These are phyloP conservation scores for Glareola pratincola DNA, from an alignment of 2,113 vertebrate species.

Conservation along the genomic window DNA sequence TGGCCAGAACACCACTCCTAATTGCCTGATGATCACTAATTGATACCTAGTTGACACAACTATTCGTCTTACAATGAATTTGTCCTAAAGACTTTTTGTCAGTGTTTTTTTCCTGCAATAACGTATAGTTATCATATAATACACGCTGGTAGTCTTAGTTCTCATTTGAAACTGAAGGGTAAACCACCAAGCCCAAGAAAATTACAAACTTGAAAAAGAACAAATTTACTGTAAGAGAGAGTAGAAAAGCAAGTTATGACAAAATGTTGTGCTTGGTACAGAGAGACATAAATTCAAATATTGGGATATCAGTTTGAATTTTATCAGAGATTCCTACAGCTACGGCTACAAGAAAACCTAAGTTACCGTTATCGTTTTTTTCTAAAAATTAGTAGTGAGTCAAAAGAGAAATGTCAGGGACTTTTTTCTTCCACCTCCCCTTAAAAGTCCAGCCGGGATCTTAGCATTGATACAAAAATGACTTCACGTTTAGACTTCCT, in stretches of 20 bases:
- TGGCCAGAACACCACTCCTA: not conserved
- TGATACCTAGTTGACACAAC: not conserved
- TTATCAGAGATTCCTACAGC: not conserved
- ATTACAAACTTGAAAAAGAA: not conserved
- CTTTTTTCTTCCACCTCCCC: not conserved
- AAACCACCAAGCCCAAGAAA: not conserved
- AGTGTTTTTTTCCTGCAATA: not conserved
- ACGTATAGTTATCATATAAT: not conserved
- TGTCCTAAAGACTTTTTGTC: not conserved
- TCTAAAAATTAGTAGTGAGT: not conserved
- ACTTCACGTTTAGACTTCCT: not conserved
- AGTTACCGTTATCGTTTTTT: not conserved
- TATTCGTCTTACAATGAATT: not conserved
- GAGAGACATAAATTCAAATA: not conserved
- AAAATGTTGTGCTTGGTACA: not conserved
- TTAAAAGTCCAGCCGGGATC: not conserved
- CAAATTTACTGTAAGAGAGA: not conserved
- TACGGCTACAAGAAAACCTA: not conserved
- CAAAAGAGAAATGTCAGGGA: not conserved
- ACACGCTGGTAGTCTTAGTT: fast-evolving
- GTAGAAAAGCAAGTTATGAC: not conserved
- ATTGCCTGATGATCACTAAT: not conserved
- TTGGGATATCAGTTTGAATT: not conserved
- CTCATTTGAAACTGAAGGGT: not conserved
- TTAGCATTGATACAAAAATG: not conserved